Conservation (phyloP, 2,888 invertebrate genomes). For the Cheilosia pagana region DNA sequence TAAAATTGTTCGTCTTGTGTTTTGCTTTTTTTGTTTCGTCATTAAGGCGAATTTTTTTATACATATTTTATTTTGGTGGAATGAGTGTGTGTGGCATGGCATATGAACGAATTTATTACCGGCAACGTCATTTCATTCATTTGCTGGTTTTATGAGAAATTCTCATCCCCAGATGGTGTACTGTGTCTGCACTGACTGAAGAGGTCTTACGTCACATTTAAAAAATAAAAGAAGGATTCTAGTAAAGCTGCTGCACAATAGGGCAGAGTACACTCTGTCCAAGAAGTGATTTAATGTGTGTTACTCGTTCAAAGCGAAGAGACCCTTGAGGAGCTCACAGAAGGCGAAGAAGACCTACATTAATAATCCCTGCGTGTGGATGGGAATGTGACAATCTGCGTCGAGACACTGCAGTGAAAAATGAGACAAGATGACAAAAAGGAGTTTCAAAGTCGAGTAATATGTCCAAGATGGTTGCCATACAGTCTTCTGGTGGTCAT, state of each 20-base stretch:
- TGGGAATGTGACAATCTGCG: conserved; percentile 51
- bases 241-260: conserved; percentile 7
- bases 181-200: conserved; percentile 4
- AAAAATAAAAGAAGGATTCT: conserved; percentile 2
- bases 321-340: conserved; percentile 8
- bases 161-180: conserved; percentile 62
- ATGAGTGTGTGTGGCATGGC: conserved; percentile 24
- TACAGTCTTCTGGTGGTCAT: neutral
- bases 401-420: conserved; percentile 46
- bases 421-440: conserved; percentile 47
- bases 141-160: conserved; percentile 44
- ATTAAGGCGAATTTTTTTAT: conserved; percentile 48
- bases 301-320: conserved; percentile 6
- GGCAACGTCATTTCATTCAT: conserved; percentile 54
- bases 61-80: conserved; percentile 34
- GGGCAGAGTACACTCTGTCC: conserved; percentile 57
- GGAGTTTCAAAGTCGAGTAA: conserved; percentile 38
- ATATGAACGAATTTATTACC: conserved; percentile 41
- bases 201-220: conserved; percentile 43
- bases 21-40: conserved; percentile 27
- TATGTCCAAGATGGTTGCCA: neutral
- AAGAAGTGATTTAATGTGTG: conserved; percentile 56
- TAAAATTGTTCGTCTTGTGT: conserved; percentile 30
- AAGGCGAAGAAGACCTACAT: conserved; percentile 54
- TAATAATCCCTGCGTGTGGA: conserved; percentile 52